Evolutionary conservation across 2,797 vertebrate species (phyloP), one percentile per base, ranked within the genome.

Genomic region (Hephaestus fuliginosus): DNA sequence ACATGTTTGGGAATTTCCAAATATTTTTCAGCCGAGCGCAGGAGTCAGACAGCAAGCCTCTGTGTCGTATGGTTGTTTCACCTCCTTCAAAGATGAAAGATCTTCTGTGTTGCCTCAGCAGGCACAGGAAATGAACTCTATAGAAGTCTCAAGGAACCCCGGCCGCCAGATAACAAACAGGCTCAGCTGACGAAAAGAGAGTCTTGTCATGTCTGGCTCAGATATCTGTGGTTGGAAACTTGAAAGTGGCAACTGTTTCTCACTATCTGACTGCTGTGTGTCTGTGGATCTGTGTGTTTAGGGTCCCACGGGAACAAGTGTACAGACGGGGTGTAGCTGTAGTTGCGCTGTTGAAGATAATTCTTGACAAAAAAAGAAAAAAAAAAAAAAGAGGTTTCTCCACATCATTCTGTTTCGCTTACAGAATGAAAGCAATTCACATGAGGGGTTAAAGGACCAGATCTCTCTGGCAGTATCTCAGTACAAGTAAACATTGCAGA

Each of bases 71-170:
- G 61, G 81, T 78, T 82, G 82, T 88, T 88, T 86, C 84, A 83
- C 91, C 87, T 83, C 88, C 88, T 89, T 72, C 81, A 81, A 83
- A 89, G 91, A 93, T 94, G 88, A 93, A 90, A 91, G 77, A 63
- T 86, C 44, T 20, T 62, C 63, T 65, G 70, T 83, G 82, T 91
- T 92, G 77, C 89, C 86, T 92, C 86, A 88, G 82, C 88, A 93
- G 89, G 88, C 84, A 73, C 91, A 89, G 90, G 87, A 93, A 92
- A 93, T 91, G 84, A 93, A 91, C 91, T 86, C 89, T 39, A 74
- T 14, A 82, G 84, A 91, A 83, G 86, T 87, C 89, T 91, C 82
- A 81, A 86, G 89, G 82, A 92, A 87, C 84, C 82, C 82, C 69
- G 76, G 79, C 84, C 76, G 82, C 81, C 76, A 81, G 84, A 91